A percentile compares a stretch with the other conserved stretches of the same genome.
phyloP scores from a whole-genome alignment of 2,797 vertebrate species.

The Sciaenops ocellatus region DNA sequence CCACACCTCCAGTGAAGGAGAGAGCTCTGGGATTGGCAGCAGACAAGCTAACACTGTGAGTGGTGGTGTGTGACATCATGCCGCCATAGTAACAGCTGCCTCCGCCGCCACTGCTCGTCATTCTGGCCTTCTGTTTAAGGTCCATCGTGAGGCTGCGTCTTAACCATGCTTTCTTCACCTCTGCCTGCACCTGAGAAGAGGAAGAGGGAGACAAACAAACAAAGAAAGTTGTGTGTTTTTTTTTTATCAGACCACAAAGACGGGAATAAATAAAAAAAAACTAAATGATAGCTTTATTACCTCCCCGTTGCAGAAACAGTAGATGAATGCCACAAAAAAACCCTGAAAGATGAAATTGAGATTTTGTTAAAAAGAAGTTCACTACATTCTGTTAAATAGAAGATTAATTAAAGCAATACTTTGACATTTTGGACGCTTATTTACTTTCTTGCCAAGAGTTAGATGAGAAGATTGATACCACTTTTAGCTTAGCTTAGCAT shows the following conservation, averaged over 20 bases:
- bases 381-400: background rate
- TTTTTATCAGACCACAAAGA: background rate
- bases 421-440: background rate
- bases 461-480: background rate
- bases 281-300: constrained; percentile 66
- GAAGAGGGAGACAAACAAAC: background rate
- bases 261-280: background rate
- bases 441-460: background rate
- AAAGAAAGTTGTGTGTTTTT: background rate
- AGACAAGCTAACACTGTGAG: constrained; percentile 85
- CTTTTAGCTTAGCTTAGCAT: background rate
- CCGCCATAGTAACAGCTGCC: constrained; percentile 89
- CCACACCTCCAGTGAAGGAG: constrained; percentile 48
- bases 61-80: constrained; percentile 88
- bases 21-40: constrained; percentile 75
- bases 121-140: constrained; percentile 87
- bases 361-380: constrained; percentile 7
- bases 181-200: constrained; percentile 85
- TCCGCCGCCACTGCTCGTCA: constrained; percentile 85
- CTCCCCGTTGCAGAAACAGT: constrained; percentile 93
- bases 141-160: constrained; percentile 84
- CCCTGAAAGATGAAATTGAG: constrained; percentile 77
- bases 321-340: constrained; percentile 91
- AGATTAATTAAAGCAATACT: background rate
- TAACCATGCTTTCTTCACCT: constrained; percentile 89